A percentile compares a stretch with the other conserved stretches of the same genome.
phyloP scores from a whole-genome alignment of 2,888 invertebrate species.

The Cataglyphis rosenhaueri region DNA sequence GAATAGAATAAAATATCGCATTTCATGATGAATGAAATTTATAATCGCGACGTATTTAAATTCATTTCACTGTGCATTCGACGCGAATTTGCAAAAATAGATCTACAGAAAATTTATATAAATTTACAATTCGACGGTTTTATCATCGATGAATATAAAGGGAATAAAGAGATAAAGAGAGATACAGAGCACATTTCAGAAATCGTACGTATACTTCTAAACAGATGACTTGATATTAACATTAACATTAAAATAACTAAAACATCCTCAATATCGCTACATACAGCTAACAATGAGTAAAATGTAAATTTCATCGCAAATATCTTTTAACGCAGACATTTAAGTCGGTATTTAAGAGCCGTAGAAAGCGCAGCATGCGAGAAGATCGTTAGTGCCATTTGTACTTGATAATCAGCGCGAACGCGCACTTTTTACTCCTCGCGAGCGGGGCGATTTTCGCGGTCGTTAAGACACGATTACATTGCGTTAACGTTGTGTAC shows the following conservation, averaged over 20 bases:
- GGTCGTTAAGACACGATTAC: slow-evolving; percentile 22
- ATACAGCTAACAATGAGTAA: background rate
- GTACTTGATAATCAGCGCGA: slow-evolving; percentile 30
- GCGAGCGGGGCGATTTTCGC: slow-evolving; percentile 29
- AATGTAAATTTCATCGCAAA: slow-evolving; percentile 19
- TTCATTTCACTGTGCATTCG: background rate
- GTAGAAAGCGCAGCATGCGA: slow-evolving; percentile 30
- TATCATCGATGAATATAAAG: background rate
- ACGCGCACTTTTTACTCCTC: slow-evolving; percentile 6
- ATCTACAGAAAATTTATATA: background rate
- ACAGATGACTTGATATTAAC: background rate
- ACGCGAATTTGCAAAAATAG: background rate
- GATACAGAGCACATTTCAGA: background rate
- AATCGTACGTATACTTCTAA: background rate
- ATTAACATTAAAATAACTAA: slow-evolving; percentile 1
- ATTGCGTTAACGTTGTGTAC: slow-evolving; percentile 13
- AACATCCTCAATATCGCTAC: background rate
- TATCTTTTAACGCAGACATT: slow-evolving; percentile 11
- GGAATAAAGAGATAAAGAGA: background rate
- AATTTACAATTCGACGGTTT: background rate
- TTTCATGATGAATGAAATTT: background rate
- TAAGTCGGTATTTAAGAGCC: slow-evolving; percentile 31
- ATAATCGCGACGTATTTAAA: background rate
- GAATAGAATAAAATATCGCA: background rate
- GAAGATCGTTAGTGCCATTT: slow-evolving; percentile 20